phyloP scores from a whole-genome alignment of 2,113 vertebrate genomes.

The Anarhynchus alexandrinus region DNA sequence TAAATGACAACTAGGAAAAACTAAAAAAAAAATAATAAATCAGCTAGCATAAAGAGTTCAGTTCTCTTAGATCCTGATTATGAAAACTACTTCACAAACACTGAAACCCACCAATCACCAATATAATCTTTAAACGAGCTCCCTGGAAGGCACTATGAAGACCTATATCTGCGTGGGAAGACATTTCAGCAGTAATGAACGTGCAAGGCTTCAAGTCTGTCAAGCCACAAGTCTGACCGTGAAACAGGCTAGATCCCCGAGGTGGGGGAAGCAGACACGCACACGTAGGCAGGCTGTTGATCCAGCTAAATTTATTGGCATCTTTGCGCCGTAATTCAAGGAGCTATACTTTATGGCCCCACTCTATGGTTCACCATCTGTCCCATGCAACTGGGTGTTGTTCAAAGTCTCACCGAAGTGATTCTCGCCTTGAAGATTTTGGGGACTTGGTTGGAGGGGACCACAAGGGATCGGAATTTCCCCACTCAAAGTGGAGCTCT shows the following conservation, averaged over 20 bases:
- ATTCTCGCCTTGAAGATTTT: neutral
- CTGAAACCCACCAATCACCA: neutral
- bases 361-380: too few relatives aligned
- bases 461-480: neutral
- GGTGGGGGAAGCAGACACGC: neutral
- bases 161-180: neutral
- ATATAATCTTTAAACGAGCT: neutral
- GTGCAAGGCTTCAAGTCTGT: neutral
- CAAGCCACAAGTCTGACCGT: neutral
- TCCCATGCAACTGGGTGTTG: neutral
- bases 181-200: neutral
- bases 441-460: accelerated
- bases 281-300: neutral
- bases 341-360: neutral
- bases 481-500: neutral
- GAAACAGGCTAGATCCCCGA: neutral
- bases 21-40: neutral
- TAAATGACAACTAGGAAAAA: neutral
- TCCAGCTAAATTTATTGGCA: neutral
- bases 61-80: neutral
- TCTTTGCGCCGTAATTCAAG: neutral
- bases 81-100: neutral
- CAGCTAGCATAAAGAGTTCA: neutral
- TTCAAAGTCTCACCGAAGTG: neutral
- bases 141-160: neutral